These are phyloP conservation scores for Nomada flava DNA, from an alignment of 2,888 invertebrate genomes.

Conservation along the genomic window DNA sequence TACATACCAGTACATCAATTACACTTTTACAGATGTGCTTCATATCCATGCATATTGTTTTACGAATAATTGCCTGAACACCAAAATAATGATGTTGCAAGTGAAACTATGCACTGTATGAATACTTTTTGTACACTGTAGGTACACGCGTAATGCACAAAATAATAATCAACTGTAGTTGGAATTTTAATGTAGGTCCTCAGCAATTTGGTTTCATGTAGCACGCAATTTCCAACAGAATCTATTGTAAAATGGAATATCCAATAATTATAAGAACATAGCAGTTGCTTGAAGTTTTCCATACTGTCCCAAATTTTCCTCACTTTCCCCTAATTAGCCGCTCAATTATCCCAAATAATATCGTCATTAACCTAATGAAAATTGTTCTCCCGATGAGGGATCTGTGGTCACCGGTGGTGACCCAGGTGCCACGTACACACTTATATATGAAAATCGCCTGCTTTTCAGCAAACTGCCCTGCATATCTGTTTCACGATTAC, in stretches of 20 bases:
- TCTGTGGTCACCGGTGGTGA: conserved; percentile 1
- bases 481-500: conserved; percentile 36
- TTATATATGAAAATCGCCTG: conserved; percentile 19
- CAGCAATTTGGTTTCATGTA: too few species aligned
- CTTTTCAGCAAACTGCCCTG: conserved; percentile 22
- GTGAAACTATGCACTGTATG: too few species aligned
- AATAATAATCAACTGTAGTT: too few species aligned
- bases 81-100: too few species aligned
- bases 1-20: too few species aligned
- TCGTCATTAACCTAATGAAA: background rate
- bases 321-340: background rate
- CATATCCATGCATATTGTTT: too few species aligned
- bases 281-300: background rate
- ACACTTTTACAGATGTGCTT: too few species aligned
- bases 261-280: background rate
- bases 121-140: too few species aligned
- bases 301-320: background rate
- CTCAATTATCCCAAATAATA: background rate
- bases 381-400: background rate
- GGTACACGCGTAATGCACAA: too few species aligned
- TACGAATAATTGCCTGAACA: too few species aligned
- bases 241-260: background rate
- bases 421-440: background rate
- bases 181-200: too few species aligned
- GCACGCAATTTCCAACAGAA: too few species aligned